Base-by-base conservation (phyloP, 2,797 vertebrate species). In the Clarias pachynema region DNA sequence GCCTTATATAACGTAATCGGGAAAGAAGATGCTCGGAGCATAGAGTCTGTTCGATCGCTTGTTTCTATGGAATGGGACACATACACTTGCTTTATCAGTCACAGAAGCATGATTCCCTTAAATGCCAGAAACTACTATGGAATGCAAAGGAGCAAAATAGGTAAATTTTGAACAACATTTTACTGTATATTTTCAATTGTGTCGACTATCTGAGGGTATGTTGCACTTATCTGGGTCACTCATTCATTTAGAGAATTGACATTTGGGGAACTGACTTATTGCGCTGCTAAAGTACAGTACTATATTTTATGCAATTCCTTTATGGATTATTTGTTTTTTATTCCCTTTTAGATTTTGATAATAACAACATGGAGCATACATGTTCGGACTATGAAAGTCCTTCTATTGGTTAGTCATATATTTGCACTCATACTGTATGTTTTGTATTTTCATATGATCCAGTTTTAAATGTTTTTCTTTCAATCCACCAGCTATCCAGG, bases 1-100 rank as follows among this genome's bases (percentile, higher is more conserved):
- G 77, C 69, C 5, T 73, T 88, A 8, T 87, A 91, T 88, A 93
- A 85, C 40, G 0, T 93, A 0, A 26, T 87, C 40, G 74, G 90
- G 18, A 89, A 88, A 63, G 86, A 82, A 31, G 79, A 84, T 16
- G 84, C 85, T 31, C 88, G 83, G 62, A 89, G 83, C 0, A 86
- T 91, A 0, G 90, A 93, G 85, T 93, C 94, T 0, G 66, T 91
- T 12, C 92, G 93, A 82, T 94, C 94, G 0, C 94, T 95, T 78
- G 89, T 89, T 2, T 95, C 93, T 20, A 53, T 69, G 1, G 87
- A 94, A 82, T 95, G 94, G 95, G 91, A 93, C 0, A 94, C 92
- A 0, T 95, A 94, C 87, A 91, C 90, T 18, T 96, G 95, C 88
- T 92, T 92, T n/a, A 93, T 94, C 86, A 93, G 87, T 78, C 92